phyloP scores from a whole-genome alignment of 1,140 invertebrate species.

The Phocides pigmalion region DNA sequence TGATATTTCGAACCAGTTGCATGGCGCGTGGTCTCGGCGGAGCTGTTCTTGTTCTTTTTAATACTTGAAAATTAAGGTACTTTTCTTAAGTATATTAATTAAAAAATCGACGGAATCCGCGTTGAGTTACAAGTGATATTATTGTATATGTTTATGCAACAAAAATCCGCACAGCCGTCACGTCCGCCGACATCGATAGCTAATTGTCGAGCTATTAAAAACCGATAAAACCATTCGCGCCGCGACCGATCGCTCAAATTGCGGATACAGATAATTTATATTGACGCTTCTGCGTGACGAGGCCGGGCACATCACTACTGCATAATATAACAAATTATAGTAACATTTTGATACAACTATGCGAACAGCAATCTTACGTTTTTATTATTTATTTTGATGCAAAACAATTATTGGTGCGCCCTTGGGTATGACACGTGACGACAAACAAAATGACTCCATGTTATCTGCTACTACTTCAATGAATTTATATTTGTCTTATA shows the following conservation, averaged over 20 bases:
- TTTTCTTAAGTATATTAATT: no score
- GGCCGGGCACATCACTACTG: conserved; percentile 2
- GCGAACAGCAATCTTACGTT: no score
- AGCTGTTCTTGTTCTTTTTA: no score
- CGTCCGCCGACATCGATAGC: conserved; percentile 47
- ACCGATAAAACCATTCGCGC: conserved; percentile 59
- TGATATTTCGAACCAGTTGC: no score
- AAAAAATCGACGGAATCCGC: neutral
- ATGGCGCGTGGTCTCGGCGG: no score
- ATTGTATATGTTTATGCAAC: neutral
- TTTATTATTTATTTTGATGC: no score
- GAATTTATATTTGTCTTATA: no score
- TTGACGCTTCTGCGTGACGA: conserved; percentile 30
- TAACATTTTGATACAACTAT: neutral
- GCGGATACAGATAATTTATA: conserved; percentile 47
- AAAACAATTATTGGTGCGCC: no score
- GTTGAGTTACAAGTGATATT: neutral
- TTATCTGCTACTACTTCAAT: no score
- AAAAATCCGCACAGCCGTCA: conserved; percentile 38
- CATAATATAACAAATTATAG: neutral
- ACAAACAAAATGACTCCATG: no score
- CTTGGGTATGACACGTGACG: no score
- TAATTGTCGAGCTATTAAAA: conserved; percentile 63
- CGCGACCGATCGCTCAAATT: conserved; percentile 50
- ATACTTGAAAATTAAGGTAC: no score